phyloP scores from a whole-genome alignment of 2,797 vertebrate species.

The Falco rusticolus region DNA sequence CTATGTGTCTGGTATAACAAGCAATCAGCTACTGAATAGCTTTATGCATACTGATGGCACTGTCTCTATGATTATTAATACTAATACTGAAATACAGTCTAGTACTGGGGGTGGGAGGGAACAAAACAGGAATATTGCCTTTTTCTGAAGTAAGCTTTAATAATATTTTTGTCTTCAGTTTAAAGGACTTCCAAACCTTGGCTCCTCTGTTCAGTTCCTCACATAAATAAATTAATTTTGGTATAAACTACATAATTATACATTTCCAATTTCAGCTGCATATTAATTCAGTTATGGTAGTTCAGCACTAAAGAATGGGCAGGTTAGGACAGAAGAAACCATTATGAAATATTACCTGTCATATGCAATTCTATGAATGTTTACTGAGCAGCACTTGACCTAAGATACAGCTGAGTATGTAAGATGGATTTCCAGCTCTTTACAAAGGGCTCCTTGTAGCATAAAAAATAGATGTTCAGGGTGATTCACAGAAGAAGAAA shows the following conservation, averaged over 20 bases:
- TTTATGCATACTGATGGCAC: neutral
- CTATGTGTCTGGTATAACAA: neutral
- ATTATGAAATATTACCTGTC: conserved; percentile 82
- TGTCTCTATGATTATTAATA: neutral
- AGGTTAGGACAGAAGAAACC: conserved; percentile 71
- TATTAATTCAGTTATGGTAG: conserved; percentile 10
- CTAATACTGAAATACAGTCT: neutral
- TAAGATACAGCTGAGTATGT: conserved; percentile 59
- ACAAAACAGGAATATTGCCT: neutral
- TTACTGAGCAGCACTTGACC: conserved; percentile 80
- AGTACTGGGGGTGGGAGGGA: fast-evolving
- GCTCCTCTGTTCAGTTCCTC: conserved; percentile 5
- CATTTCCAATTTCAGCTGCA: conserved; percentile 48
- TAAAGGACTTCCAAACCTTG: neutral
- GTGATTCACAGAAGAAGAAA: neutral
- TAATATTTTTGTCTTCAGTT: neutral
- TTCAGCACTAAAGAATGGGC: conserved; percentile 39
- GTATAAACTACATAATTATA: conserved; percentile 43
- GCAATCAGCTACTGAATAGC: neutral
- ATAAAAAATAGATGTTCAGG: conserved; percentile 33
- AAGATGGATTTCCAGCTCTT: conserved; percentile 62
- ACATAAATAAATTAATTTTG: conserved; percentile 57
- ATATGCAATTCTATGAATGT: conserved; percentile 73
- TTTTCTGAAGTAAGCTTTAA: neutral
- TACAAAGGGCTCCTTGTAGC: neutral